Percentiles rank a stretch among this genome's conserved stretches.
Evolutionary conservation across 2,113 vertebrate genomes (phyloP).

Genomic region (Tauraco erythrolophus): DNA sequence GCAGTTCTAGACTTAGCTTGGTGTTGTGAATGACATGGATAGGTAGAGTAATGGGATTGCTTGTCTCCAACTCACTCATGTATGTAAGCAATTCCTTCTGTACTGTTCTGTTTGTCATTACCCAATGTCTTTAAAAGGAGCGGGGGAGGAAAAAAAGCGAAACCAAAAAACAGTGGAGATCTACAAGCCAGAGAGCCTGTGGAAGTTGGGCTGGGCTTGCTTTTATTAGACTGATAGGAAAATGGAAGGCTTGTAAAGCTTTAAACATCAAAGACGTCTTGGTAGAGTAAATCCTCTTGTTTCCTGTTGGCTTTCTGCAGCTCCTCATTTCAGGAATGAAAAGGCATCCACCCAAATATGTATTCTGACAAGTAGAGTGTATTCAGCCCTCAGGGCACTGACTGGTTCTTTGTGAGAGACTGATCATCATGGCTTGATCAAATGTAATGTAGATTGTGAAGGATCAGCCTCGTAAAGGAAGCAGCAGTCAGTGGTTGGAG

Average conservation of each 20-base stretch:
- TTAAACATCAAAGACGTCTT: neutral
- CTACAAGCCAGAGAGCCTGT: neutral
- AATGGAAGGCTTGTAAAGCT: neutral
- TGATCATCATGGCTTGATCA: neutral
- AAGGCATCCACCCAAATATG: neutral
- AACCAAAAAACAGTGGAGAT: neutral
- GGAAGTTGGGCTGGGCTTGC: neutral
- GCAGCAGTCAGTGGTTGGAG: neutral
- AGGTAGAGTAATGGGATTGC: neutral
- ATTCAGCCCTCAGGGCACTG: neutral
- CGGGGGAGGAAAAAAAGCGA: neutral
- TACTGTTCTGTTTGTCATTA: neutral
- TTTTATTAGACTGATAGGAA: neutral
- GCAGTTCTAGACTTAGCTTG: neutral
- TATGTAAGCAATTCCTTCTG: neutral
- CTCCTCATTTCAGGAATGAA: neutral
- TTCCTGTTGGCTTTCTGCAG: neutral
- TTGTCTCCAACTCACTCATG: neutral
- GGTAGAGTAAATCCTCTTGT: neutral
- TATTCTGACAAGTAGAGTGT: neutral
- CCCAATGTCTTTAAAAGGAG: neutral
- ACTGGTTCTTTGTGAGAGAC: neutral
- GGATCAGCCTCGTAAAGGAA: neutral
- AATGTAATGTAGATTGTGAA: neutral
- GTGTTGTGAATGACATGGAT: fast-evolving